Evolutionary conservation across 2,797 vertebrate species (phyloP).

Genomic region (Tarsius wallacei): DNA sequence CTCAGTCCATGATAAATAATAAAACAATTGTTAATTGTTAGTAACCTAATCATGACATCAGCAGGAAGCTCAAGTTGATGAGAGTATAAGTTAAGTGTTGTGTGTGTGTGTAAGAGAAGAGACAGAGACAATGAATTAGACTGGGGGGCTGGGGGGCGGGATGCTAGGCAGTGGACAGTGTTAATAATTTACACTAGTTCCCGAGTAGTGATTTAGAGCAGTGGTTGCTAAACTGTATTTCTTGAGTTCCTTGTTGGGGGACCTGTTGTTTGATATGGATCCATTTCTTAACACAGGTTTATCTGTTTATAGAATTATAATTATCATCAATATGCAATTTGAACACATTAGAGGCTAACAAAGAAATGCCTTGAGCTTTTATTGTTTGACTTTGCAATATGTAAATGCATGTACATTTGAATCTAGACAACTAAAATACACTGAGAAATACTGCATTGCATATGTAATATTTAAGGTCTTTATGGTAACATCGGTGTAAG

Average conservation of each 20-base stretch:
- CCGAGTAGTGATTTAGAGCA: slow-evolving; percentile 21
- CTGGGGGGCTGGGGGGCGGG: not conserved
- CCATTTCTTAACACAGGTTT: slow-evolving; percentile 33
- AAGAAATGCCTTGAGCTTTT: not conserved
- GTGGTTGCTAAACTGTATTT: slow-evolving; percentile 19
- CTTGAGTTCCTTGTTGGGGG: not conserved
- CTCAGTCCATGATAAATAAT: slow-evolving; percentile 62
- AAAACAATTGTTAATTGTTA: slow-evolving; percentile 75
- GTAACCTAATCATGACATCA: slow-evolving; percentile 55
- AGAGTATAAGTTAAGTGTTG: not conserved
- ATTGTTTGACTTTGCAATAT: slow-evolving; percentile 27
- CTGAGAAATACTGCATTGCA: not conserved
- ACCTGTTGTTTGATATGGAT: slow-evolving; percentile 2
- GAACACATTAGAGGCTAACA: not conserved
- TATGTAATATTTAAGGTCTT: not conserved
- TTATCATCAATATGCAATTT: not conserved
- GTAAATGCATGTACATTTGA: slow-evolving; percentile 13
- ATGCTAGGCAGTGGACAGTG: not conserved
- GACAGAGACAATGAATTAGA: not conserved
- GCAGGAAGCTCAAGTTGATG: slow-evolving; percentile 44
- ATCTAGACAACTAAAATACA: slow-evolving; percentile 1
- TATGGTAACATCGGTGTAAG: slow-evolving; percentile 24
- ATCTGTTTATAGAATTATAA: slow-evolving; percentile 34
- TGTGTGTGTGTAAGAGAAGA: not conserved
- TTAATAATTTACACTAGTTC: not conserved